Evolutionary conservation across 2,797 vertebrate genomes (phyloP).

Genomic region (Pipistrellus pipistrellus): DNA sequence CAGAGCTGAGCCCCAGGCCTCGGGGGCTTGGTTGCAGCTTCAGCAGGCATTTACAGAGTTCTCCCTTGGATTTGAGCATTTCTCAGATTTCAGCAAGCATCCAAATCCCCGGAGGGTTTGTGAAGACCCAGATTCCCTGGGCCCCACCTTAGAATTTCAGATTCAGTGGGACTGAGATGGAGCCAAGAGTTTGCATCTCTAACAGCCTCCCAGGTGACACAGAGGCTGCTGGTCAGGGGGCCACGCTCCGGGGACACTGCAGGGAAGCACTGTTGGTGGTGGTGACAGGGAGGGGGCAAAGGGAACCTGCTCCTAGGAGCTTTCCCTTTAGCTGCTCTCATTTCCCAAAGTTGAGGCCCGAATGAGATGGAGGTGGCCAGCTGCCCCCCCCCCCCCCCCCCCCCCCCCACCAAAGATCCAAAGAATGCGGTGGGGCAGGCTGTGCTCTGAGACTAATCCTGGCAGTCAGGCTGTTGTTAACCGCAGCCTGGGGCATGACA

Average conservation of each 20-base stretch:
- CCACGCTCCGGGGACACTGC: not conserved
- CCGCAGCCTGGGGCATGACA: not conserved
- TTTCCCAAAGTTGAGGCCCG: not conserved
- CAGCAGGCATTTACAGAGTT: not conserved
- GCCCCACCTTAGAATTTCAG: not conserved
- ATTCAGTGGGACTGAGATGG: not conserved
- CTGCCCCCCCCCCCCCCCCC: not conserved
- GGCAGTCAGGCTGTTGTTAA: slow-evolving; percentile 17
- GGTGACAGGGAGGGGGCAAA: not conserved
- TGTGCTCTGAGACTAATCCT: not conserved
- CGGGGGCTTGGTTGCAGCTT: not conserved
- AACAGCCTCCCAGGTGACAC: not conserved
- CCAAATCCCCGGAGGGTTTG: not conserved
- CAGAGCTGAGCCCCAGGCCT: not conserved
- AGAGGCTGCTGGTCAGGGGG: not conserved
- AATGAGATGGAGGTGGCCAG: not conserved
- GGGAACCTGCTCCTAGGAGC: no score
- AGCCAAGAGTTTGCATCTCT: not conserved
- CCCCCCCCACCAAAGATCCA: not conserved
- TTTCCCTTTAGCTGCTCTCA: not conserved
- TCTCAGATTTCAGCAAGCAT: not conserved
- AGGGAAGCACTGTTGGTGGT: not conserved
- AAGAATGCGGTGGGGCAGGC: slow-evolving; percentile 14
- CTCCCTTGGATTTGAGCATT: not conserved
- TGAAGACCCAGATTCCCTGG: not conserved